phyloP scores from a whole-genome alignment of 2,113 vertebrate genomes.

The Phalacrocorax carbo region DNA sequence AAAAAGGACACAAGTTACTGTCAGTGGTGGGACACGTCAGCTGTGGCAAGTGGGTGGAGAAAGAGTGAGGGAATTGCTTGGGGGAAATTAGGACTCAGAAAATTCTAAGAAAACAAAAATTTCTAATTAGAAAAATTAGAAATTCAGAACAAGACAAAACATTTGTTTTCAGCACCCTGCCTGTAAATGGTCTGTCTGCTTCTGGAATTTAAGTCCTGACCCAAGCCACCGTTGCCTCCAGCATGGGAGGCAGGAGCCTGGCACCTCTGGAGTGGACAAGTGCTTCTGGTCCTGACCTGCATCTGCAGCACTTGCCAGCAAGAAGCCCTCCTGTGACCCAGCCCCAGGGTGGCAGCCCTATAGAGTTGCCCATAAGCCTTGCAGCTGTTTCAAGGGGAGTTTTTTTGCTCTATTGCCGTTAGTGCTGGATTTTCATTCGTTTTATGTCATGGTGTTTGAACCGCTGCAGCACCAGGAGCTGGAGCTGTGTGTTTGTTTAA shows the following conservation, averaged over 20 bases:
- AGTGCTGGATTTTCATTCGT: neutral
- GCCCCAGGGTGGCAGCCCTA: accelerated
- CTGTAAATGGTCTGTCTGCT: neutral
- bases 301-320: neutral
- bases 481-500: neutral
- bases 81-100: neutral
- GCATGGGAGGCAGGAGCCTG: accelerated
- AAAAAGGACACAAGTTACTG: neutral
- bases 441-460: neutral
- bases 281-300: accelerated
- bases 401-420: neutral
- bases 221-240: neutral
- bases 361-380: neutral
- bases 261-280: no score
- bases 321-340: accelerated
- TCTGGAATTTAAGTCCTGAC: neutral
- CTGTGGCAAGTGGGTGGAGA: neutral
- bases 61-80: neutral
- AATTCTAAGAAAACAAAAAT: neutral
- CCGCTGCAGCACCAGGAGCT: neutral
- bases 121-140: neutral
- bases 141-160: neutral
- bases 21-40: neutral
- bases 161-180: neutral
- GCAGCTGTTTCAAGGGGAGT: neutral